phyloP scores from a whole-genome alignment of 2,113 vertebrate species.

The Polypterus senegalus region DNA sequence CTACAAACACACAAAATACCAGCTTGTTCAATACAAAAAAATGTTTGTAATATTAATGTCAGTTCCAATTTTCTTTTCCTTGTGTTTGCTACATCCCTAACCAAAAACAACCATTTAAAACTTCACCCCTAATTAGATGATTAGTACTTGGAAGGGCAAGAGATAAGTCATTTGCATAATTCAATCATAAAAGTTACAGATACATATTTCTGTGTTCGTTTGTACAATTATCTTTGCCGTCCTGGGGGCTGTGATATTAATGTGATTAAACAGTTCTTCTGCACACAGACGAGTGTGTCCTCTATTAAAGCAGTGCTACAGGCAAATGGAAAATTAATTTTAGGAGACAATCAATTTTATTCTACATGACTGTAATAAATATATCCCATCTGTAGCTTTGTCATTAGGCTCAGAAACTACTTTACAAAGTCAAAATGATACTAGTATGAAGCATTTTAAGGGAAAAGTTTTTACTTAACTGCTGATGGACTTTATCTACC shows the following conservation, averaged over 20 bases:
- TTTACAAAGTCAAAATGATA: constrained; percentile 73
- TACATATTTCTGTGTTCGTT: constrained; percentile 77
- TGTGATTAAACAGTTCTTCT: constrained; percentile 87
- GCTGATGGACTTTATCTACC: background rate
- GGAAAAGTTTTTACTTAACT: background rate
- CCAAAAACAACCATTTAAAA: constrained; percentile 69
- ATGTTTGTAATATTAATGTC: constrained; percentile 35
- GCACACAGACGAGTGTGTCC: constrained; percentile 72
- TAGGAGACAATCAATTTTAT: constrained; percentile 88
- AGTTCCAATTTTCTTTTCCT: constrained; percentile 45
- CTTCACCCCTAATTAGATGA: constrained; percentile 84
- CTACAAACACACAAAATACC: constrained; percentile 17
- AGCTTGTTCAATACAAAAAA: constrained; percentile 28
- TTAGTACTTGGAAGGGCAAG: constrained; percentile 75
- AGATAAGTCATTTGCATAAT: constrained; percentile 84
- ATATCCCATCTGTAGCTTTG: constrained; percentile 71
- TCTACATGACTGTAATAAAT: constrained; percentile 84
- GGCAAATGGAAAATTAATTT: constrained; percentile 87
- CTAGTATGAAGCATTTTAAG: constrained; percentile 19
- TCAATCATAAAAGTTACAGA: constrained; percentile 87
- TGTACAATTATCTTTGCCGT: constrained; percentile 77
- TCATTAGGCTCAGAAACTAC: constrained; percentile 66
- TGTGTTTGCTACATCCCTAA: constrained; percentile 41
- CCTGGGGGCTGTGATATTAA: constrained; percentile 75
- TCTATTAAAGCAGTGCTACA: constrained; percentile 75